These are phyloP conservation scores for Chrysolina haemoptera DNA, from an alignment of 2,888 invertebrate genomes.

Conservation along the genomic window DNA sequence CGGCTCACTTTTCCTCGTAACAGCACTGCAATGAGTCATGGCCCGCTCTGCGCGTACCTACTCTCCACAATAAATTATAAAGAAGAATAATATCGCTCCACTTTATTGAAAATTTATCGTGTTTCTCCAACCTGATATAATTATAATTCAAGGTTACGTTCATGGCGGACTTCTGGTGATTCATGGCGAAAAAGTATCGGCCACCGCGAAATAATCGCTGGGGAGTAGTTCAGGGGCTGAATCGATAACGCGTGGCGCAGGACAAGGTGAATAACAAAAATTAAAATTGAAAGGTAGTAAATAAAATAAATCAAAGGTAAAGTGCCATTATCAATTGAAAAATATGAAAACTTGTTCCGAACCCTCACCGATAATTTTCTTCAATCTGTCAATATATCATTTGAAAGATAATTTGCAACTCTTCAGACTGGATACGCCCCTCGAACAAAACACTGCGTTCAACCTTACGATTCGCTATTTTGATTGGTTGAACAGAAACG, in stretches of 20 bases:
- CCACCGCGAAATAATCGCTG: constrained; percentile 12
- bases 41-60: background rate
- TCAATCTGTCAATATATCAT: too few relatives aligned
- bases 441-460: too few relatives aligned
- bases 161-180: constrained; percentile 32
- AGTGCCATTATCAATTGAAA: too few relatives aligned
- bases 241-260: background rate
- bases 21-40: background rate
- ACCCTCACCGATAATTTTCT: too few relatives aligned
- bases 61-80: constrained; percentile 36
- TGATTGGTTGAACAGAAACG: too few relatives aligned
- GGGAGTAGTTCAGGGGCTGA: constrained; percentile 16
- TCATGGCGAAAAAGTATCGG: constrained; percentile 41
- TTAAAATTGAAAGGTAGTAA: too few relatives aligned
- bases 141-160: constrained; percentile 41
- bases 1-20: constrained; percentile 13
- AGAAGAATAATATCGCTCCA: constrained; percentile 40
- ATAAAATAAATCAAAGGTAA: too few relatives aligned
- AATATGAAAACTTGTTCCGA: too few relatives aligned
- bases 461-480: too few relatives aligned
- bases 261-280: background rate
- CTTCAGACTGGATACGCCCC: too few relatives aligned
- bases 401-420: too few relatives aligned
- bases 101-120: constrained; percentile 44
- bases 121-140: constrained; percentile 38